These are phyloP conservation scores for Poicephalus gulielmi DNA, from an alignment of 2,113 vertebrate genomes.

Conservation along the genomic window DNA sequence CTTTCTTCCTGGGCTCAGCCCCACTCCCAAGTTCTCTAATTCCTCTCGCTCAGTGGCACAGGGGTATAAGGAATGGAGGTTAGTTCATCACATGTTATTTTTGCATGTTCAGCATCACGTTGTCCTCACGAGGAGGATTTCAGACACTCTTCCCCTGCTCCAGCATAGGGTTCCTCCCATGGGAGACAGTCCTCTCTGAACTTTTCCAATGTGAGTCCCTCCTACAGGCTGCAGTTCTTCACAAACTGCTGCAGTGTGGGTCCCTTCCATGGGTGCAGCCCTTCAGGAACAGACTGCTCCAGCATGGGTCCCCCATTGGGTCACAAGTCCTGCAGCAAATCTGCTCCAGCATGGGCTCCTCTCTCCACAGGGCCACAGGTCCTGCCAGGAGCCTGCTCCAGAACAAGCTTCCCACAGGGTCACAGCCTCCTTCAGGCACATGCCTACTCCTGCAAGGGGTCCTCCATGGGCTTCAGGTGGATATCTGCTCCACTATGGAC, in stretches of 20 bases:
- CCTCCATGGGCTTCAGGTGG: not conserved
- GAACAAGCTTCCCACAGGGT: not conserved
- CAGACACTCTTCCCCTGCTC: not conserved
- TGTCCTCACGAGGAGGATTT: not conserved
- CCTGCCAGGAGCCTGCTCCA: not conserved
- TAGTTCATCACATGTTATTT: not conserved
- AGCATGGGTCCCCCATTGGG: not conserved
- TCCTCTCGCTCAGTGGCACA: not conserved
- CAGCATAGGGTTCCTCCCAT: not conserved
- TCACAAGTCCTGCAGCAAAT: not conserved
- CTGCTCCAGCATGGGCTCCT: not conserved
- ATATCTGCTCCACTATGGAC: not conserved
- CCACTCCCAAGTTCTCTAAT: not conserved
- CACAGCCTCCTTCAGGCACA: not conserved
- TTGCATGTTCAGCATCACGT: not conserved
- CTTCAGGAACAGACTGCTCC: not conserved
- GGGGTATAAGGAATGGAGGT: not conserved
- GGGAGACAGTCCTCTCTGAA: not conserved
- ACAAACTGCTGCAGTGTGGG: not conserved
- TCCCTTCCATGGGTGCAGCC: not conserved
- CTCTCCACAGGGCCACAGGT: not conserved
- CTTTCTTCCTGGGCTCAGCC: not conserved
- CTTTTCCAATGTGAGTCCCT: not conserved
- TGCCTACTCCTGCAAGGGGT: not conserved
- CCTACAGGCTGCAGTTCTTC: not conserved